These are phyloP conservation scores for Acanthiza pusilla DNA, from an alignment of 2,797 vertebrate genomes.

Conservation along the genomic window DNA sequence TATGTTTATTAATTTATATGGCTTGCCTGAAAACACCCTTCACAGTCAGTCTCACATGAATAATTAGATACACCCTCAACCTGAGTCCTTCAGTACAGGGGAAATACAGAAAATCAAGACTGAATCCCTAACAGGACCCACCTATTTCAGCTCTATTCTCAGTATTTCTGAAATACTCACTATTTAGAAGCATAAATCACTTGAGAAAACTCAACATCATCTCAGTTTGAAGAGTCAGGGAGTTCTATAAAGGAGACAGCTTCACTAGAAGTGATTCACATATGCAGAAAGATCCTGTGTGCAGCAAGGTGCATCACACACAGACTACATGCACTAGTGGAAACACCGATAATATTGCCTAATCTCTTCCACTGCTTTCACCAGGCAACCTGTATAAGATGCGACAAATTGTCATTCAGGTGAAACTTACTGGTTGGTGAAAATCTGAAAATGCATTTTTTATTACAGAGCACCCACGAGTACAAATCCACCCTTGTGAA, in stretches of 20 bases:
- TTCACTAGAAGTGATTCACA: neutral
- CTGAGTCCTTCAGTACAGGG: neutral
- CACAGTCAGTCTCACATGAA: constrained; percentile 49
- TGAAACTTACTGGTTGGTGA: neutral
- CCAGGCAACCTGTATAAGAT: neutral
- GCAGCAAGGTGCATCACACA: neutral
- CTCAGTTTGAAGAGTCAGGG: neutral
- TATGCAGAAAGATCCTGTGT: neutral
- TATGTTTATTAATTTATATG: constrained; percentile 43
- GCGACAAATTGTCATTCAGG: neutral
- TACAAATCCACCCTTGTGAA: neutral
- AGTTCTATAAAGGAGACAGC: neutral
- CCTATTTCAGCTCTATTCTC: constrained; percentile 34
- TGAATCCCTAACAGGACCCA: constrained; percentile 37
- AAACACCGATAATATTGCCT: neutral
- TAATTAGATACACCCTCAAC: constrained; percentile 58
- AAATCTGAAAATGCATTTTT: neutral
- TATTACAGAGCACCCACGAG: neutral
- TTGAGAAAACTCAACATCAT: neutral
- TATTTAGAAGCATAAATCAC: neutral
- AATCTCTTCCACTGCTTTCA: neutral
- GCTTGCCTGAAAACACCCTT: constrained; percentile 66
- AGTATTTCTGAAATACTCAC: constrained; percentile 47
- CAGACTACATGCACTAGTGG: neutral
- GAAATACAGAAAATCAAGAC: constrained; percentile 61